A percentile compares a stretch with the other conserved stretches of the same genome.
Evolutionary conservation across 2,113 vertebrate genomes (phyloP).

Genomic region (Sturnus vulgaris): DNA sequence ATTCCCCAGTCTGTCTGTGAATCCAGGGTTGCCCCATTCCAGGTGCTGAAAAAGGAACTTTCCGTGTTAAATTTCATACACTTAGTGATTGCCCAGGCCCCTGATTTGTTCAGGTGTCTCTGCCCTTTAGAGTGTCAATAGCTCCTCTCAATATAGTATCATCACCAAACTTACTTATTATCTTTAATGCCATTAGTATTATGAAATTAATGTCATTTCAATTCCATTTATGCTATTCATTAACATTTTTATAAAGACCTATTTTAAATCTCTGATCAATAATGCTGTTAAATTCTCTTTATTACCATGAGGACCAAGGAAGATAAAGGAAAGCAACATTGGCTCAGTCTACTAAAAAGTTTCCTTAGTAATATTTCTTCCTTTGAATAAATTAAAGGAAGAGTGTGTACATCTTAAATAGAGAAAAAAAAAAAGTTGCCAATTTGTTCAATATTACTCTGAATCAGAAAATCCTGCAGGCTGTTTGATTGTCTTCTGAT

Average conservation of each 20-base stretch:
- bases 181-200: constrained; percentile 19
- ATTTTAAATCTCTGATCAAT: constrained; percentile 20
- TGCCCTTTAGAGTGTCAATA: not conserved
- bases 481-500: not conserved
- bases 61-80: too few species aligned
- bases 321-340: not conserved
- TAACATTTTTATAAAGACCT: constrained; percentile 4
- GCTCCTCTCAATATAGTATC: not conserved
- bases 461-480: not conserved
- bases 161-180: not conserved
- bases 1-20: not conserved
- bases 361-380: not conserved
- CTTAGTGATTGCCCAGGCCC: too few species aligned
- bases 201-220: not conserved
- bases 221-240: constrained; percentile 36
- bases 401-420: not conserved
- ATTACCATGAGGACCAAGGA: constrained; percentile 1
- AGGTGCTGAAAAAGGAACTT: not conserved
- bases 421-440: not conserved
- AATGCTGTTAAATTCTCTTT: constrained; percentile 31
- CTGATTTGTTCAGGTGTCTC: not conserved
- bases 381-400: not conserved
- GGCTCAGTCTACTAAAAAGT: not conserved
- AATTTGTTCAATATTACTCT: not conserved
- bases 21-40: not conserved